phyloP scores from a whole-genome alignment of 2,888 invertebrate genomes.

The Schizaphis graminum region DNA sequence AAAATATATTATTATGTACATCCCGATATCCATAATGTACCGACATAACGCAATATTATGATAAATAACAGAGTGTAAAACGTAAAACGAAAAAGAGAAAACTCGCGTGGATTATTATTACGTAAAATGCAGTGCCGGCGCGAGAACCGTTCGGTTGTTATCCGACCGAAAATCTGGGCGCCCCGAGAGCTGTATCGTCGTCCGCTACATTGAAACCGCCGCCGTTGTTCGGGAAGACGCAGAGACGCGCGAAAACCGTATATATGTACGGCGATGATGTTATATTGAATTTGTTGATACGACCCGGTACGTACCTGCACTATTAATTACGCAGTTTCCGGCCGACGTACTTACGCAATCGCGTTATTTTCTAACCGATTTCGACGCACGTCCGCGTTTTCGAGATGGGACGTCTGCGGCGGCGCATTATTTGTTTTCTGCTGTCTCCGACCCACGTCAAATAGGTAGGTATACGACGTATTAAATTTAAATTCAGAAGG shows the following conservation, averaged over 20 bases:
- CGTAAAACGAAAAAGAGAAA: conserved; percentile 48
- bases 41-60: neutral
- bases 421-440: neutral
- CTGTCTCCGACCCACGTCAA: neutral
- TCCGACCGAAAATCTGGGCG: conserved; percentile 20
- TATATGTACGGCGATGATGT: neutral
- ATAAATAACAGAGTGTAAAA: neutral
- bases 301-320: neutral
- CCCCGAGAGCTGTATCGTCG: neutral
- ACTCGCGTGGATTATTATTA: conserved; percentile 33
- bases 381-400: neutral
- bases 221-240: neutral
- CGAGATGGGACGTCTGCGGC: neutral
- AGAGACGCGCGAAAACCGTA: neutral
- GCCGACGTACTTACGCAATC: neutral
- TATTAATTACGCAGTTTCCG: neutral
- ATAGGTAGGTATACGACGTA: neutral
- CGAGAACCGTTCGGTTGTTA: neutral
- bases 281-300: neutral
- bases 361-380: neutral
- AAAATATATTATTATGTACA: neutral
- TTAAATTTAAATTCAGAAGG: neutral
- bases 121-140: conserved; percentile 20
- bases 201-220: neutral
- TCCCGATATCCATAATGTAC: neutral